phyloP scores from a whole-genome alignment of 2,113 vertebrate species.

The Salvator merianae region DNA sequence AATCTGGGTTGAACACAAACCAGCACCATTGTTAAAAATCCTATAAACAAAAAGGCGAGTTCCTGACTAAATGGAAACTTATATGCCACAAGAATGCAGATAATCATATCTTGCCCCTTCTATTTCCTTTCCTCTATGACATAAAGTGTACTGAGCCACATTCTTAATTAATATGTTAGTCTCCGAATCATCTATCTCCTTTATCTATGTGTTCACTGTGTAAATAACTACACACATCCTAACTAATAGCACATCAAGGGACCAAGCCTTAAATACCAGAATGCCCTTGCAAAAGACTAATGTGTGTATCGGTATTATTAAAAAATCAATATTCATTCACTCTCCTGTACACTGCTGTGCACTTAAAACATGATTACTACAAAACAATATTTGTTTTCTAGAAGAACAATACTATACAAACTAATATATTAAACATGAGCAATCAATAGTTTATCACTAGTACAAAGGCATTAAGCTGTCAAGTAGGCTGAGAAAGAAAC shows the following conservation, averaged over 20 bases:
- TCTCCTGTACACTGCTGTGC: neutral
- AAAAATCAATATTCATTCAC: constrained; percentile 32
- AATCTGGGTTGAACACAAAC: neutral
- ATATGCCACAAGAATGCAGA: neutral
- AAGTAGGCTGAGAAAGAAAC: constrained; percentile 1
- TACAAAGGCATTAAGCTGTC: constrained; percentile 9
- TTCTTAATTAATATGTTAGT: neutral
- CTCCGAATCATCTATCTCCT: neutral
- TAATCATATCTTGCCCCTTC: neutral
- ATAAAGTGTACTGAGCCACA: neutral
- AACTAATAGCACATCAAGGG: constrained; percentile 7
- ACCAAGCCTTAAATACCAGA: constrained; percentile 6
- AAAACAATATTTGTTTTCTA: constrained; percentile 18
- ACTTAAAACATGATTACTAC: constrained; percentile 28
- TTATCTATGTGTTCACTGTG: neutral
- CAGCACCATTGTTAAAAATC: neutral
- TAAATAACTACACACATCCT: constrained; percentile 1
- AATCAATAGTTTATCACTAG: constrained; percentile 17
- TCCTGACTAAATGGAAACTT: neutral
- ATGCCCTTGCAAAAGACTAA: constrained; percentile 20
- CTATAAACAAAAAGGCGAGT: neutral
- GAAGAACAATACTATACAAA: constrained; percentile 1
- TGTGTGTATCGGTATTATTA: constrained; percentile 16
- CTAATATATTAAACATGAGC: constrained; percentile 15
- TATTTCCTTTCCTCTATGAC: neutral